Evolutionary conservation across 2,113 vertebrate genomes (phyloP).

Genomic region (Gallinago media): DNA sequence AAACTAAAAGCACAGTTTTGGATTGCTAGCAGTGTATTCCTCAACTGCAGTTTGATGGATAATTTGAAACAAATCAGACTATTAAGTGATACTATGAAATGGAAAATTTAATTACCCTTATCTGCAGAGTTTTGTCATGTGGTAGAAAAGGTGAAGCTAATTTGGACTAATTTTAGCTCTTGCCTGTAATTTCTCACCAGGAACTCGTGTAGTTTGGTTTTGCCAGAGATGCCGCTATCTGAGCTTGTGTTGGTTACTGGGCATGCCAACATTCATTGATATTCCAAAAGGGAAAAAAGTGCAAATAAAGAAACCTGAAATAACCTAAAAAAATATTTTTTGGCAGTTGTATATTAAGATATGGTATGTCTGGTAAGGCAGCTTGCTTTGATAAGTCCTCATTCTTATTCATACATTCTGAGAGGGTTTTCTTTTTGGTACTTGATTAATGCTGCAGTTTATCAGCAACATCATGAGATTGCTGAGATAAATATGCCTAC

Average conservation of each 20-base stretch:
- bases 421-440: neutral
- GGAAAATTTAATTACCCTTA: neutral
- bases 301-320: neutral
- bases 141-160: neutral
- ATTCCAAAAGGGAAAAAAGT: neutral
- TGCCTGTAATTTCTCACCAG: neutral
- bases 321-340: neutral
- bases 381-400: neutral
- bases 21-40: neutral
- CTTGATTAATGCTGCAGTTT: neutral
- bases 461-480: neutral
- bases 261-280: neutral
- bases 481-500: neutral
- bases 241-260: neutral
- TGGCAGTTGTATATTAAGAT: neutral
- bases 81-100: neutral
- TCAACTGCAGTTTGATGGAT: neutral
- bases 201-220: neutral
- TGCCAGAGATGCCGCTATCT: neutral
- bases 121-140: neutral
- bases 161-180: neutral
- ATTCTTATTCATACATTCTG: neutral
- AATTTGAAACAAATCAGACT: constrained; percentile 44
- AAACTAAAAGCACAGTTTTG: neutral
- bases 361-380: neutral